Evolutionary conservation across 2,888 invertebrate genomes (phyloP).

Genomic region (Pseudococcus viburni): DNA sequence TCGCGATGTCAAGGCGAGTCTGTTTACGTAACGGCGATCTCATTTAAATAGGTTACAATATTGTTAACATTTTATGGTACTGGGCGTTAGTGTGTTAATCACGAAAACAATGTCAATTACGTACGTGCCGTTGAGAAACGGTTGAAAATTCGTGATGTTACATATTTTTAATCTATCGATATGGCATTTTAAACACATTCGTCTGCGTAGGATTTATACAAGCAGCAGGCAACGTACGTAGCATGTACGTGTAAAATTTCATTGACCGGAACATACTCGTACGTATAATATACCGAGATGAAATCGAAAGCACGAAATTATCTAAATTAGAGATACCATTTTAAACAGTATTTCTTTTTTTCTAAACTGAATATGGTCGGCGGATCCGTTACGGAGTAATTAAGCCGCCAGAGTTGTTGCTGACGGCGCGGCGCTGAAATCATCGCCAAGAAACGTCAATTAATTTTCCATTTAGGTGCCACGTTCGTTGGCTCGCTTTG

Average conservation of each 20-base stretch:
- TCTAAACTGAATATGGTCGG: not conserved
- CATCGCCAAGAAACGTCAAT: conserved; percentile 7
- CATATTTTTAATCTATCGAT: conserved; percentile 23
- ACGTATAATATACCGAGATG: not conserved
- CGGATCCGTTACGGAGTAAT: conserved; percentile 44
- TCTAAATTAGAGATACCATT: conserved; percentile 14
- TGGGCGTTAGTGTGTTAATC: conserved; percentile 58
- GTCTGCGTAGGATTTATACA: not conserved
- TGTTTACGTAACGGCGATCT: conserved; percentile 61
- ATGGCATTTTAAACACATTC: conserved; percentile 20
- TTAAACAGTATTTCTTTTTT: not conserved
- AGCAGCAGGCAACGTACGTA: not conserved
- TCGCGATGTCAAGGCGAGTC: conserved; percentile 62
- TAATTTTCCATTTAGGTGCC: conserved; percentile 16
- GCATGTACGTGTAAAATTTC: conserved; percentile 10
- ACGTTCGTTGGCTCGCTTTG: not conserved
- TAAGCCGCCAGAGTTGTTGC: conserved; percentile 3
- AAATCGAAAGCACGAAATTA: conserved; percentile 54
- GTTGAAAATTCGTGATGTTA: conserved; percentile 46
- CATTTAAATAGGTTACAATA: conserved; percentile 63
- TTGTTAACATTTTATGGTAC: conserved; percentile 42
- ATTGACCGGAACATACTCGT: conserved; percentile 20
- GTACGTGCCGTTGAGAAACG: conserved; percentile 48
- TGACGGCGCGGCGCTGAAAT: conserved; percentile 11
- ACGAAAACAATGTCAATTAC: conserved; percentile 56